Base-by-base conservation (phyloP, 2,888 invertebrate genomes). In the Synanthedon myopaeformis region DNA sequence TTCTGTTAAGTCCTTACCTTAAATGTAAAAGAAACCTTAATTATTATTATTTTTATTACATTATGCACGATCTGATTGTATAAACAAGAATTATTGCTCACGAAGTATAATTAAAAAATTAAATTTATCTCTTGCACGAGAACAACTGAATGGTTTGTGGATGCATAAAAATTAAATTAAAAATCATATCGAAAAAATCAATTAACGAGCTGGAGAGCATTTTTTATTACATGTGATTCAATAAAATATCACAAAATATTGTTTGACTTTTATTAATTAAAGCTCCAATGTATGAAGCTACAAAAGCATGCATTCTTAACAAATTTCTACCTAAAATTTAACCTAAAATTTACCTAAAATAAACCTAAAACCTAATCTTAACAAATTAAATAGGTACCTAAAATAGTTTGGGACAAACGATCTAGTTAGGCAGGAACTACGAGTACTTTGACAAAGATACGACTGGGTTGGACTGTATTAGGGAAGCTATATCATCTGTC, bases 171-270 rank as follows among this genome's bases (percentile, higher is more conserved):
- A 45, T 45, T 13, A 8, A 45, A 14, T 13, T 2, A 14, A 13
- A 13, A 45, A 14, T n/a, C n/a, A 35, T 28, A 13, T 23, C 19
- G 19, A 23, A 17, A 49, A 49, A 49, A 49, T 14, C 14, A 49
- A 17, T 49, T 12, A 49, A 45, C n/a, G 49, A 49, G 49, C 13
- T 49, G 10, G 49, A 61, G 60, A 61, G 57, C 67, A 69, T 67
- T 73, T 75, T 75, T 73, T 75, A 74, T 72, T 75, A 76, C 72
- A 76, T 74, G 74, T 75, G 74, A 76, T 70, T 74, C 66, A 76
- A 75, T 73, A 74, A 77, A 75, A 70, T 67, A 63, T 66, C 59
- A 59, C 45, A 45, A 45, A 45, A 45, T 45, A 13, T 45, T 45
- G 2, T 12, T 13, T 45, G 45, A 13, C 14, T 45, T 45, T 45